Evolutionary conservation across 2,888 invertebrate species (phyloP).

Genomic region (Archips xylosteana): DNA sequence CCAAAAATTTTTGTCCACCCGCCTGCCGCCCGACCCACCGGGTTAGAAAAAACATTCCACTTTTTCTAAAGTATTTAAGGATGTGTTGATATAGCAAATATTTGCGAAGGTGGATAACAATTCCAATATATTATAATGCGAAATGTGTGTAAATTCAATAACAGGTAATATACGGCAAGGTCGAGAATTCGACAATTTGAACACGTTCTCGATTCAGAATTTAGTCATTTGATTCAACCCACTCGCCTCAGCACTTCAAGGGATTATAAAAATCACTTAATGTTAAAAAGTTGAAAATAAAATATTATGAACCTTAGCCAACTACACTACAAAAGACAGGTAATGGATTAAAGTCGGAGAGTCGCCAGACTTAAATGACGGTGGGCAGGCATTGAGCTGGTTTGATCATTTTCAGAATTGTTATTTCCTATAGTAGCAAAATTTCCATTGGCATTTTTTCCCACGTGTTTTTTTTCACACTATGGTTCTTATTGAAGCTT

Average conservation of each 20-base stretch:
- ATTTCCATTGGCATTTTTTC: no score
- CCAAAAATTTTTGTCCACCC: constrained; percentile 64
- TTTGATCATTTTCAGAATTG: no score
- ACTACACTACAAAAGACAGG: no score
- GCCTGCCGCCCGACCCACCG: constrained; percentile 52
- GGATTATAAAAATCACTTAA: constrained; percentile 12
- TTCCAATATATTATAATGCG: constrained; percentile 29
- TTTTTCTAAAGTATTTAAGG: constrained; percentile 25
- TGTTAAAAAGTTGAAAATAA: not conserved
- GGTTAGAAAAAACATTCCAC: constrained; percentile 52
- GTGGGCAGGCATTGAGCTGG: no score
- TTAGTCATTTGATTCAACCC: constrained; percentile 24
- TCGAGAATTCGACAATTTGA: constrained; percentile 8
- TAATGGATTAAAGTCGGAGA: not conserved
- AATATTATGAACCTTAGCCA: not conserved
- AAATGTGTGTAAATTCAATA: constrained; percentile 26
- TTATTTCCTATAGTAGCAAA: no score
- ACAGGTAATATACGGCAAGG: constrained; percentile 25
- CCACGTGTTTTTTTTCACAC: no score
- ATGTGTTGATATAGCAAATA: constrained; percentile 38
- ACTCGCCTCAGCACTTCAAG: constrained; percentile 17
- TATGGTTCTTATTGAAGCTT: no score
- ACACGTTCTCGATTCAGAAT: constrained; percentile 7
- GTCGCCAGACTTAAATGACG: no score
- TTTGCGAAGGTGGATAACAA: constrained; percentile 33